phyloP scores from a whole-genome alignment of 1,140 invertebrate species.

The Hyposmocoma kahamanoa region DNA sequence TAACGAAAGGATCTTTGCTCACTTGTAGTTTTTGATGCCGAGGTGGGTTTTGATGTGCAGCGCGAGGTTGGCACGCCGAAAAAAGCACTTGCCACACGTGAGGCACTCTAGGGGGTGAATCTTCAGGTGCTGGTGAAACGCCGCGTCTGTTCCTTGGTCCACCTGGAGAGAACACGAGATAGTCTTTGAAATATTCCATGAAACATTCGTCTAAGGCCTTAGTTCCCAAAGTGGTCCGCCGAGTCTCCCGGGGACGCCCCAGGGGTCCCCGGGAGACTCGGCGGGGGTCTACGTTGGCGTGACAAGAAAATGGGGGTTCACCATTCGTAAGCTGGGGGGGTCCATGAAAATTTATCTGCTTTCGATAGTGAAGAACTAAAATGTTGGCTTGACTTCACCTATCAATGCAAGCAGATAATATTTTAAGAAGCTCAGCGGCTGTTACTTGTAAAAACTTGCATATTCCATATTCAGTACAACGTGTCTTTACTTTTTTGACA shows the following conservation, averaged over 20 bases:
- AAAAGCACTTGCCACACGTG: conserved; percentile 86
- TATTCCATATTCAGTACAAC: too few species aligned
- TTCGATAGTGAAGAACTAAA: too few species aligned
- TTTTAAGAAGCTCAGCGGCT: too few species aligned
- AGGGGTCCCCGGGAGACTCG: background rate
- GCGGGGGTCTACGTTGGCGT: background rate
- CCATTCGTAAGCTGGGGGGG: too few species aligned
- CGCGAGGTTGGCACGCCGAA: conserved; percentile 80
- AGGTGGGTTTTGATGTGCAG: conserved; percentile 86
- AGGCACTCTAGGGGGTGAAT: conserved; percentile 86
- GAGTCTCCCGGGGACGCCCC: background rate
- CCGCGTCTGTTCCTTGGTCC: conserved; percentile 74
- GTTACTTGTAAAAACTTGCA: too few species aligned
- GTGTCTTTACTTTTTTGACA: too few species aligned
- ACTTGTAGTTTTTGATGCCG: conserved; percentile 82
- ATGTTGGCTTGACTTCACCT: too few species aligned
- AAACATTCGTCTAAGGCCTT: background rate
- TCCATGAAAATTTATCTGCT: too few species aligned
- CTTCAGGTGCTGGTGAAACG: conserved; percentile 81
- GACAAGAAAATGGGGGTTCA: background rate
- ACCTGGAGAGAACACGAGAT: conserved; percentile 65
- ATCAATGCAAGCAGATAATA: too few species aligned
- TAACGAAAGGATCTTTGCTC: too few species aligned
- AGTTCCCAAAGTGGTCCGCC: background rate
- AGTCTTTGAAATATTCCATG: too few species aligned